A percentile compares a stretch with the other conserved stretches of the same genome.
Conservation (phyloP, 2,113 vertebrate genomes). For the Lipophrys pholis region DNA sequence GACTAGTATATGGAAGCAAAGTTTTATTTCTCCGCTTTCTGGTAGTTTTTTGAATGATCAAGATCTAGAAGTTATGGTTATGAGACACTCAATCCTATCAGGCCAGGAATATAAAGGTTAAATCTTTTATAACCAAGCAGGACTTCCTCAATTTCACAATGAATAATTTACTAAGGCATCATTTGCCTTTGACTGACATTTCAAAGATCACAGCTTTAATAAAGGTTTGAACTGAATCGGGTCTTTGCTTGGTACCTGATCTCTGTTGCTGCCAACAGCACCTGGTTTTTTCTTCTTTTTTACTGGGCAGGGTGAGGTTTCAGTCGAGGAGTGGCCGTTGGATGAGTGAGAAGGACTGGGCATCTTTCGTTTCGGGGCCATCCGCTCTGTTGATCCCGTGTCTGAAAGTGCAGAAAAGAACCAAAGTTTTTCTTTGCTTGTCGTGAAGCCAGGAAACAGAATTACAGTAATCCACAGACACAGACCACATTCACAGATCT, state of each 20-base stretch:
- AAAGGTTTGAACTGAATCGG: no score
- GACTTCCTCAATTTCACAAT: background rate
- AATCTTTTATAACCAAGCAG: background rate
- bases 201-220: no score
- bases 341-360: slow-evolving; percentile 96
- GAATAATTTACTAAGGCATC: no score
- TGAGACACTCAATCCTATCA: no score
- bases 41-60: no score
- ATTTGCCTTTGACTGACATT: no score
- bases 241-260: slow-evolving; percentile 87
- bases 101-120: background rate
- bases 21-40: no score
- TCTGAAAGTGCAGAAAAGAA: slow-evolving; percentile 80
- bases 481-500: background rate
- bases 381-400: slow-evolving; percentile 88
- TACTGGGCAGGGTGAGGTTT: slow-evolving; percentile 90
- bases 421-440: background rate
- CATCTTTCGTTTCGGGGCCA: slow-evolving; percentile 91
- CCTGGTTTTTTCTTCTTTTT: slow-evolving; percentile 99
- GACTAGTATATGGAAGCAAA: no score
- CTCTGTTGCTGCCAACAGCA: slow-evolving; percentile 92
- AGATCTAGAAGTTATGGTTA: no score
- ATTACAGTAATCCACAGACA: background rate
- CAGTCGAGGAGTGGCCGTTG: slow-evolving; percentile 95
- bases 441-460: background rate